Evolutionary conservation across 2,888 invertebrate genomes (phyloP).

Genomic region (Ypsolopha scabrella): DNA sequence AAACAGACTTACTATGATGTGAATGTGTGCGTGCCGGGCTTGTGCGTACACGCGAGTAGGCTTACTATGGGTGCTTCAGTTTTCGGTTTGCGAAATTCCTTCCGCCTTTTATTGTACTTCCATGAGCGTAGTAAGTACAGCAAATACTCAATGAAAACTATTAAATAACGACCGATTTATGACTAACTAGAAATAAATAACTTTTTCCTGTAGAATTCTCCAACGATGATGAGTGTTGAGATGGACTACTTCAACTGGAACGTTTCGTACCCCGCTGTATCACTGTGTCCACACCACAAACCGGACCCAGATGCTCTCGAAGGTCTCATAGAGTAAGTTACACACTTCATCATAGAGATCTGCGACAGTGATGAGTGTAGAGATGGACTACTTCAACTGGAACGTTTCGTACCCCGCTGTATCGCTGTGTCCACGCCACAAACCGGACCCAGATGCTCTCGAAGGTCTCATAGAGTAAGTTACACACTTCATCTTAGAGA

Average conservation of each 20-base stretch:
- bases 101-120: too few species aligned
- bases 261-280: neutral
- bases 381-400: too few species aligned
- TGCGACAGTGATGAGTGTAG: neutral
- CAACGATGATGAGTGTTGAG: neutral
- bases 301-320: neutral
- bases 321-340: neutral
- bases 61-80: too few species aligned
- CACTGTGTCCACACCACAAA: neutral
- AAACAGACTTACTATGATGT: too few species aligned
- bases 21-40: too few species aligned
- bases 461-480: neutral
- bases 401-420: neutral
- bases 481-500: neutral
- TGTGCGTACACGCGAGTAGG: too few species aligned
- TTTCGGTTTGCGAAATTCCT: too few species aligned
- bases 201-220: neutral
- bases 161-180: too few species aligned
- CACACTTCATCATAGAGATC: neutral
- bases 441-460: neutral
- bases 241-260: too few species aligned
- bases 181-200: too few species aligned
- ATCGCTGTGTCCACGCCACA: neutral
- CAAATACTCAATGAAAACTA: too few species aligned
- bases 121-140: too few species aligned